A percentile compares a stretch with the other conserved stretches of the same genome.
These are phyloP conservation scores for Brachyistius frenatus DNA, from an alignment of 2,113 vertebrate species.

Conservation along the genomic window DNA sequence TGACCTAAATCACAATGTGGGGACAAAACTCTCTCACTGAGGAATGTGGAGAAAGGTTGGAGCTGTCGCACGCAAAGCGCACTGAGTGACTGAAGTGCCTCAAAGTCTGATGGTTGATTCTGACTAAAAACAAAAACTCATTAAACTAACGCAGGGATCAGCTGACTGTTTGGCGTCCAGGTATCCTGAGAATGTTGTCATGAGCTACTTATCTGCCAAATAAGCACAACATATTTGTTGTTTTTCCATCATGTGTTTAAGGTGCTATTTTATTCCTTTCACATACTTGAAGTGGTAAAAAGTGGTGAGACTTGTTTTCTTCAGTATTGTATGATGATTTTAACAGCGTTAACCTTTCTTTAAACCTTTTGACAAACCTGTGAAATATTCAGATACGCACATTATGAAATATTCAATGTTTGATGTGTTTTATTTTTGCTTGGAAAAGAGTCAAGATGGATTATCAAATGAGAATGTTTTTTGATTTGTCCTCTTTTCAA, in stretches of 20 bases:
- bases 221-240: neutral
- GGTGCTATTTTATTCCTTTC: too few species aligned
- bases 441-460: too few species aligned
- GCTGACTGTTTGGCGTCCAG: neutral
- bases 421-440: too few species aligned
- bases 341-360: neutral
- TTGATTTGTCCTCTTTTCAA: neutral
- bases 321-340: too few species aligned
- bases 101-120: constrained; percentile 10
- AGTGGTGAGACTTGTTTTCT: too few species aligned
- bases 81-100: constrained; percentile 9
- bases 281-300: too few species aligned
- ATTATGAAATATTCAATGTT: neutral
- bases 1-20: constrained; percentile 80
- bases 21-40: constrained; percentile 72
- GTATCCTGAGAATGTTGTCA: neutral
- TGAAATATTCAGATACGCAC: neutral
- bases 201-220: neutral
- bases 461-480: too few species aligned
- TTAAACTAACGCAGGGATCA: neutral
- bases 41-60: constrained; percentile 67
- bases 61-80: constrained; percentile 51
- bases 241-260: too few species aligned
- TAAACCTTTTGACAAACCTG: neutral
- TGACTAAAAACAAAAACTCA: neutral